These are phyloP conservation scores for Artemisiospiza belli DNA, from an alignment of 2,113 vertebrate genomes.

Conservation along the genomic window DNA sequence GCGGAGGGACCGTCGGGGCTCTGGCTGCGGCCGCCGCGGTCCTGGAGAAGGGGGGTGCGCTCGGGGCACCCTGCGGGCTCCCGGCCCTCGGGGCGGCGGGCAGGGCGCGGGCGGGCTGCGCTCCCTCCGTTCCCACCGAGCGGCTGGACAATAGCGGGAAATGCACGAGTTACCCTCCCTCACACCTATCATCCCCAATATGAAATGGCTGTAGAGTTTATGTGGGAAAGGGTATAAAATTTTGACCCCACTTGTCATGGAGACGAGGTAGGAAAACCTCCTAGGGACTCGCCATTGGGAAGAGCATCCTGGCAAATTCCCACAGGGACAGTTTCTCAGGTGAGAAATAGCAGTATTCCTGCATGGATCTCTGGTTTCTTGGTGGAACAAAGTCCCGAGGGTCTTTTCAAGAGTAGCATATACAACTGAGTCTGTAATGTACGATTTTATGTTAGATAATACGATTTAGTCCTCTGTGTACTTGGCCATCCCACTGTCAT, in stretches of 20 bases:
- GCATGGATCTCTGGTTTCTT: neutral
- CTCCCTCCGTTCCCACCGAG: neutral
- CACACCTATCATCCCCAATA: neutral
- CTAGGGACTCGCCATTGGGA: neutral
- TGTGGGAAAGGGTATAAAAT: neutral
- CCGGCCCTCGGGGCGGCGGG: neutral
- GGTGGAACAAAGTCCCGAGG: neutral
- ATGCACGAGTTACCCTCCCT: neutral
- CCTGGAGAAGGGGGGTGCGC: neutral
- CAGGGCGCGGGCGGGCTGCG: neutral
- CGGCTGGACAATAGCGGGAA: neutral
- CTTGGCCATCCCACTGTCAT: neutral
- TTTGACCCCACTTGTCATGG: neutral
- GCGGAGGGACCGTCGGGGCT: neutral
- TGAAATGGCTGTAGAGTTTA: neutral
- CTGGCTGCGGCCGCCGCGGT: neutral
- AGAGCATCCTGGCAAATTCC: neutral
- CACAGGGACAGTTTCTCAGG: neutral
- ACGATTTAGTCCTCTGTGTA: neutral
- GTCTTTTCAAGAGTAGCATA: neutral
- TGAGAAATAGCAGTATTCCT: neutral
- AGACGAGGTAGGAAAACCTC: neutral
- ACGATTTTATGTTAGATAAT: neutral
- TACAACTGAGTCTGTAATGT: neutral
- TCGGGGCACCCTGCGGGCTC: neutral